Percentiles rank a stretch among this genome's conserved stretches.
phyloP scores from a whole-genome alignment of 2,113 vertebrate species.

The Equus quagga region DNA sequence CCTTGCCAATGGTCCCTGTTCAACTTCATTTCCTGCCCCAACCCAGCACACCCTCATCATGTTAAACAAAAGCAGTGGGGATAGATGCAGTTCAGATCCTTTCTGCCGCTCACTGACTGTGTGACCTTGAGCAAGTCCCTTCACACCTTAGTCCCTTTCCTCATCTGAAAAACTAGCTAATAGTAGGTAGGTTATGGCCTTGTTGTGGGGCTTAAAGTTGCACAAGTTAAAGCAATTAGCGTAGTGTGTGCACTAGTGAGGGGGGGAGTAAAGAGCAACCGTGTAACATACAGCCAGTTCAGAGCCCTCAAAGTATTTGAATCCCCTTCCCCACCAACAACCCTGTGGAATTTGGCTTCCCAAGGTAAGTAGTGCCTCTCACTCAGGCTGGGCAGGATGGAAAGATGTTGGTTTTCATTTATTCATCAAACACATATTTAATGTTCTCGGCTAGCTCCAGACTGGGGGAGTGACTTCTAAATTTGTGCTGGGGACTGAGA shows the following conservation, averaged over 20 bases:
- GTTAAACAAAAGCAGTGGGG: constrained; percentile 7
- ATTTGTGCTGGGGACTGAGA: background rate
- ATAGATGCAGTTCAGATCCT: background rate
- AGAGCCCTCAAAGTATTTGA: background rate
- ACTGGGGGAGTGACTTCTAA: background rate
- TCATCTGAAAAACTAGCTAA: constrained; percentile 29
- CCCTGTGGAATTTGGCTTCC: background rate
- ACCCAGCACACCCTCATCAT: background rate
- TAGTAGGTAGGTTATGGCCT: background rate
- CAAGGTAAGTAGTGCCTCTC: constrained; percentile 33
- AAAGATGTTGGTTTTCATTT: background rate
- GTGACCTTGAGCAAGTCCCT: constrained; percentile 65
- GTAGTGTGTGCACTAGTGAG: background rate
- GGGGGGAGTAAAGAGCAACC: background rate
- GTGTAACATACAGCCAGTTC: background rate
- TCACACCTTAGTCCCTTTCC: background rate
- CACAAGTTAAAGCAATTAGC: background rate
- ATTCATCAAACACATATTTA: constrained; percentile 24
- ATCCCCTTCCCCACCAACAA: background rate
- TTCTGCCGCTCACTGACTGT: background rate
- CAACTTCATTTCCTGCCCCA: background rate
- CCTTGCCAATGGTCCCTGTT: background rate
- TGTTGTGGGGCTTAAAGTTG: background rate
- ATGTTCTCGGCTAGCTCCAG: background rate
- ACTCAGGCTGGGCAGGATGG: background rate